These are phyloP conservation scores for Stigmatopora nigra DNA, from an alignment of 2,113 vertebrate species.

Conservation along the genomic window DNA sequence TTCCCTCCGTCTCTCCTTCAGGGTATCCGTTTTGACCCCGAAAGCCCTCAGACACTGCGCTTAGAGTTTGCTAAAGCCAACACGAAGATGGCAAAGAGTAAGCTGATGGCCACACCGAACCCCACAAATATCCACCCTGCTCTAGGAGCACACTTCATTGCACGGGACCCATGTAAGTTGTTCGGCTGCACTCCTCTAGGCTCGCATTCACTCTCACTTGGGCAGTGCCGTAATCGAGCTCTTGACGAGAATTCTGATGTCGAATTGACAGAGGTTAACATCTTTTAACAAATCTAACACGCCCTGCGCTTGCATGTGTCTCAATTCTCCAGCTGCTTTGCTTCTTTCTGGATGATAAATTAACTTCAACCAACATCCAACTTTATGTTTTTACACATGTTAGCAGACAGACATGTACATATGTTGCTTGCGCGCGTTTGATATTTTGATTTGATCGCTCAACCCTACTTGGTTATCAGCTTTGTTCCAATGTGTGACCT, in stretches of 20 bases:
- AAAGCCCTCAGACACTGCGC: slow-evolving; percentile 96
- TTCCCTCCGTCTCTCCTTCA: slow-evolving; percentile 68
- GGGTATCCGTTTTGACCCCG: slow-evolving; percentile 98
- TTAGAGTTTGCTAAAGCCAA: slow-evolving; percentile 99
- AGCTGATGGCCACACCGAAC: slow-evolving; percentile 97
- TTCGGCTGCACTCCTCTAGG: slow-evolving; percentile 66
- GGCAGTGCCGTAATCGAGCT: slow-evolving; percentile 24
- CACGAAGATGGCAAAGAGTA: slow-evolving; percentile 99
- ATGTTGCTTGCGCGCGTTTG: background rate
- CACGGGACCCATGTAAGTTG: slow-evolving; percentile 98
- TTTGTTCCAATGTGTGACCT: slow-evolving; percentile 13
- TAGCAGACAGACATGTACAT: background rate
- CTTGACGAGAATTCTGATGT: slow-evolving; percentile 8
- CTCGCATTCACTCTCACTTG: slow-evolving; percentile 61
- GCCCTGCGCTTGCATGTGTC: slow-evolving; percentile 68
- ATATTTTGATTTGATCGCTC: background rate
- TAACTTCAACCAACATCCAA: slow-evolving; percentile 3
- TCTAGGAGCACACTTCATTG: slow-evolving; percentile 96
- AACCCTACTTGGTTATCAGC: slow-evolving; percentile 15
- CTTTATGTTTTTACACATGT: background rate
- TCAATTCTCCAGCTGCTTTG: slow-evolving; percentile 45
- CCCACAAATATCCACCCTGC: slow-evolving; percentile 95
- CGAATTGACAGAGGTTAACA: slow-evolving; percentile 2
- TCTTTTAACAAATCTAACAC: slow-evolving; percentile 64
- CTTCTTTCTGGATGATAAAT: slow-evolving; percentile 36